Conservation (phyloP, 2,797 vertebrate species). For the Pogonophryne albipinna region DNA sequence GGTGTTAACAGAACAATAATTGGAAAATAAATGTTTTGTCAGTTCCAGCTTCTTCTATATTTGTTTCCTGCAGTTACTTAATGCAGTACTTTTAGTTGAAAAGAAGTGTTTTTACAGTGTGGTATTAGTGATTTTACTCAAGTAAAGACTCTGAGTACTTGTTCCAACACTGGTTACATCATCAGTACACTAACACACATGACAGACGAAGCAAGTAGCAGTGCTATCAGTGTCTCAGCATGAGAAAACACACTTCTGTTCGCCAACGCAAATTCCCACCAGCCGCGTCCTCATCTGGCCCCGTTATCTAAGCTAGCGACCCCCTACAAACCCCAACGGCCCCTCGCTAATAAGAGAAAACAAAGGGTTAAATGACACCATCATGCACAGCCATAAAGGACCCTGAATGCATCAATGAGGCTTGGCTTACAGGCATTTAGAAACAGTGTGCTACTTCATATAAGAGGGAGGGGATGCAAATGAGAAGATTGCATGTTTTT, state of each 20-base stretch:
- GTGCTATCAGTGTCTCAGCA: conserved; percentile 37
- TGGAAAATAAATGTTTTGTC: too few species aligned
- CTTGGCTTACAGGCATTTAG: conserved; percentile 21
- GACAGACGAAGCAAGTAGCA: conserved; percentile 16
- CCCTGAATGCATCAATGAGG: conserved; percentile 32
- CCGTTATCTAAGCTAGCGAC: conserved; percentile 39
- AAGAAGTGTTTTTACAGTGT: too few species aligned
- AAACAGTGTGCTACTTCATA: conserved; percentile 23
- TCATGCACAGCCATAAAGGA: conserved; percentile 49
- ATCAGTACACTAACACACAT: conserved; percentile 13
- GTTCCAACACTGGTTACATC: conserved; percentile 9
- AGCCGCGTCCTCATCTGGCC: conserved; percentile 53
- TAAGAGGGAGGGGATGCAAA: conserved; percentile 61
- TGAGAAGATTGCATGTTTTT: conserved; percentile 71
- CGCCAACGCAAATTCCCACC: conserved; percentile 46
- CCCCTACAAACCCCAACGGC: conserved; percentile 47
- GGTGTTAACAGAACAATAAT: too few species aligned
- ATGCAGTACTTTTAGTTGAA: too few species aligned
- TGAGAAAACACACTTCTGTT: conserved; percentile 54
- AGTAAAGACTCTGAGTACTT: too few species aligned
- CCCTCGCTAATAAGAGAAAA: conserved; percentile 54
- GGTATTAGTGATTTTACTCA: too few species aligned
- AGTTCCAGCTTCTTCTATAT: too few species aligned
- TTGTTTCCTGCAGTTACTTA: too few species aligned
- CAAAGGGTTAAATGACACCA: conserved; percentile 69